Conservation (phyloP, 2,888 invertebrate species). For the Synanthedon vespiformis region DNA sequence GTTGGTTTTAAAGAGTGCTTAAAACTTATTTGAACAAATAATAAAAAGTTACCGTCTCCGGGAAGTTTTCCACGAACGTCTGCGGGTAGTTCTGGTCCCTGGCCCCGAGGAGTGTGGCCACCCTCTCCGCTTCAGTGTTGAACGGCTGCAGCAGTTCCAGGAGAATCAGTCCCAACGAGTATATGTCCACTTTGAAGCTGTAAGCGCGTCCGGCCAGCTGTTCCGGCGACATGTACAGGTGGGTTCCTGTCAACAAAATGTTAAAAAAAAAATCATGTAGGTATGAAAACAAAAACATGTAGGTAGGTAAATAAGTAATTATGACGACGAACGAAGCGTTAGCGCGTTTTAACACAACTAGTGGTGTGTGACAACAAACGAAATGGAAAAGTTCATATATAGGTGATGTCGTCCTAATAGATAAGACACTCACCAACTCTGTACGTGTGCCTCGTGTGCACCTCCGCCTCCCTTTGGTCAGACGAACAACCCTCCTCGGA, state of each 20-base stretch:
- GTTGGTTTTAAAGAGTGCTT: too few species aligned
- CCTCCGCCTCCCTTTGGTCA: slow-evolving; percentile 14
- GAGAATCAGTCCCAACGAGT: slow-evolving; percentile 92
- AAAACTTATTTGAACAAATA: too few species aligned
- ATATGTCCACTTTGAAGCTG: slow-evolving; percentile 94
- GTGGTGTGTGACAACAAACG: too few species aligned
- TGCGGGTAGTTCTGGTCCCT: slow-evolving; percentile 77
- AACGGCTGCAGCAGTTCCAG: slow-evolving; percentile 94
- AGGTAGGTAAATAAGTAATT: too few species aligned
- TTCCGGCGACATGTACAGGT: slow-evolving; percentile 98
- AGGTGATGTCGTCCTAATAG: too few species aligned
- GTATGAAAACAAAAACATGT: too few species aligned
- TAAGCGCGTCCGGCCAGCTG: slow-evolving; percentile 82
- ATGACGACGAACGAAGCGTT: too few species aligned
- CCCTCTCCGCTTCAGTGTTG: slow-evolving; percentile 90
- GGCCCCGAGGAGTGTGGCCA: slow-evolving; percentile 74
- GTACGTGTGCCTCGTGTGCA: slow-evolving; percentile 68
- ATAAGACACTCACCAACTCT: slow-evolving; percentile 68
- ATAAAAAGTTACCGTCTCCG: slow-evolving; percentile 44
- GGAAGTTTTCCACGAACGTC: slow-evolving; percentile 73
- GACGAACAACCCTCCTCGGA: slow-evolving; percentile 15
- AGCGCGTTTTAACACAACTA: too few species aligned
- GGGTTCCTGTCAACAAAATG: slow-evolving; percentile 75
- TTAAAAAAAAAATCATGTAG: neutral
- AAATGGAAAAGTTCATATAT: too few species aligned